Base-by-base conservation (phyloP, 2,797 vertebrate genomes). In the Ibycter americanus region DNA sequence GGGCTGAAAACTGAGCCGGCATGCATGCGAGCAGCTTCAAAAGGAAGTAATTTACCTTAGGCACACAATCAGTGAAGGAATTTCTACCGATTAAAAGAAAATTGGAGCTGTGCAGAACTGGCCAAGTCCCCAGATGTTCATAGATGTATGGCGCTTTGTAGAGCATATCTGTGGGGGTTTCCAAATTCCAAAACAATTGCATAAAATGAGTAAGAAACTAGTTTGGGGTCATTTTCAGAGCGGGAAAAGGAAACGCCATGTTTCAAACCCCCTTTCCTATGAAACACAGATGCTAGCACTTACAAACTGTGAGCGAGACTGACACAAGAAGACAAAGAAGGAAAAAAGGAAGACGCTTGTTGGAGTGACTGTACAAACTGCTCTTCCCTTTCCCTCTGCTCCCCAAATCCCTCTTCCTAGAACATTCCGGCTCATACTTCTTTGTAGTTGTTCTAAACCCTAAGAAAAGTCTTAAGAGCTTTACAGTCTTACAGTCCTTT, bases 111-210 rank as follows among this genome's bases (percentile, higher is more conserved):
- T 83, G 85, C 27, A 65, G 83, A 65, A 90, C 58, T 56, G 91
- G 79, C 89, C 95, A 95, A 96, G 63, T 88, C 85, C 87, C 52
- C 96, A 95, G 95, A 97, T 97, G 94, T 96, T 96, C 81, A 59
- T 47, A 72, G 71, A 91, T 38, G 46, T 56, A 71, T 36, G 22
- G 46, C 86, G 62, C 84, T 92, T 83, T 89, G 68, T 66, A 81
- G 27, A 58, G 46, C 3, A 0, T 32, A 47, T 93, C 42, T 78
- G 54, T 91, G 94, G 85, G 87, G 91, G 86, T 96, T 97, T 95
- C 95, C 93, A 88, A 92, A 96, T 96, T 94, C 93, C 94, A 83
- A 58, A 92, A 82, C 87, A 92, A 81, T 83, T 95, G 93, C 89
- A 91, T 81, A 90, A 90, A 96, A 93, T 49, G 38, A 83, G 23